Conservation (phyloP, 2,888 invertebrate species). For the Nemoura dubitans region DNA sequence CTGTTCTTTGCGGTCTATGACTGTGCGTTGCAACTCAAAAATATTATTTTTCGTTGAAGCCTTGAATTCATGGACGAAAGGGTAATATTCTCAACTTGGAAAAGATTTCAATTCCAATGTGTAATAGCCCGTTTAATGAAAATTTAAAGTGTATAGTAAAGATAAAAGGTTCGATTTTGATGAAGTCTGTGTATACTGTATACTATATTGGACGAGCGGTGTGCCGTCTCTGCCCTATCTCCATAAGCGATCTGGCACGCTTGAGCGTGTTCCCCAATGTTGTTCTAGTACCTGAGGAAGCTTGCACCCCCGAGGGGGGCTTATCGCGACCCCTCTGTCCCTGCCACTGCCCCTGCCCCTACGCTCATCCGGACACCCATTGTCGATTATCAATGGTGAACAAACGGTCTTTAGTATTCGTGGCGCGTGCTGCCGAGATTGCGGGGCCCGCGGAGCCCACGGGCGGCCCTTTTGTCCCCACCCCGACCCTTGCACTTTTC, state of each 20-base stretch:
- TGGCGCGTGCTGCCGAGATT: constrained; percentile 34
- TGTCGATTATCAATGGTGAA: constrained; percentile 34
- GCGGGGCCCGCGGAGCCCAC: background rate
- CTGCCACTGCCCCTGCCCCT: background rate
- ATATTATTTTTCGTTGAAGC: no score
- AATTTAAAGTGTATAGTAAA: no score
- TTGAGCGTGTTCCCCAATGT: constrained; percentile 23
- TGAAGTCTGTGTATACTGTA: background rate
- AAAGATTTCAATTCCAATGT: no score
- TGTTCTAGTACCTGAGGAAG: constrained; percentile 42
- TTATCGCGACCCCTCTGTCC: background rate
- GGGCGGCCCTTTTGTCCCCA: no score
- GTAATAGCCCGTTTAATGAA: no score
- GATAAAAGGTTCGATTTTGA: background rate
- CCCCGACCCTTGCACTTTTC: background rate
- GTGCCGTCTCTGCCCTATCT: background rate
- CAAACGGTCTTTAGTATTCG: constrained; percentile 33
- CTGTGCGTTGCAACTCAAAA: no score
- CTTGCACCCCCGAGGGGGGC: constrained; percentile 32
- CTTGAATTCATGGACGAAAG: no score
- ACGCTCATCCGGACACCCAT: constrained; percentile 26
- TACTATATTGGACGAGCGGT: background rate
- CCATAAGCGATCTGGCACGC: constrained; percentile 31
- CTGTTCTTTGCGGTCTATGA: no score
- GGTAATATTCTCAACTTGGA: no score